Base-by-base conservation (phyloP, 1,140 invertebrate genomes). In the Chironomus striatipennis region DNA sequence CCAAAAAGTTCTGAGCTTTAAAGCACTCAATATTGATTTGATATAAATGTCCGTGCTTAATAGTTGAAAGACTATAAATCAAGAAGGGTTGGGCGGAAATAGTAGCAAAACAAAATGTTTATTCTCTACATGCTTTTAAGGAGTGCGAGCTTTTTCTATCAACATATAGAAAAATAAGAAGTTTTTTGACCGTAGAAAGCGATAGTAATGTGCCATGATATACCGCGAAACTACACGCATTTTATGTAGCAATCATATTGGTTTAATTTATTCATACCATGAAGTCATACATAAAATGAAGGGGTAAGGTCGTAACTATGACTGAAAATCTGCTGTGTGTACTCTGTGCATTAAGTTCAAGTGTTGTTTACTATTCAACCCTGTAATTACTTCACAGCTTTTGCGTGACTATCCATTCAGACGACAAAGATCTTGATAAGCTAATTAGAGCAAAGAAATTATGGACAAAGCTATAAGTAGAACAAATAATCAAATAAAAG, bases 401-500 rank as follows among this genome's bases (percentile, higher is more conserved):
- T 57, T 57, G 47, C 47, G 47, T 57, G 47, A 57, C 47, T 57
- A n/a, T 57, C 12, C 47, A 57, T 57, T 5, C 47, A 57, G 47
- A 57, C 47, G 4, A 12, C 15, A n/a, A 15, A 57, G 47, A 70
- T 70, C 65, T 20, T 70, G 65, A 70, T 70, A 70, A 70, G 15
- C 65, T 12, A 70, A 70, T 70, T 70, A 70, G 65, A 21, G 47
- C 47, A 70, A n/a, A n/a, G 15, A n/a, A 57, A 1, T 57, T n/a
- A 57, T n/a, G 12, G 47, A 57, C 12, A 57, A 4, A n/a, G 47
- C 12, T 57, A 34, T 34, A 34, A 34, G 24, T 34, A 34, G 24
- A 34, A 34, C 24, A 34, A 34, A 34, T 34, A 34, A 34, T 34
- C 24, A 34, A 34, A 34, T 34, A 34, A 34, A 34, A 34, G 24